These are phyloP conservation scores for Cepphus grylle DNA, from an alignment of 2,113 vertebrate genomes.

Conservation along the genomic window DNA sequence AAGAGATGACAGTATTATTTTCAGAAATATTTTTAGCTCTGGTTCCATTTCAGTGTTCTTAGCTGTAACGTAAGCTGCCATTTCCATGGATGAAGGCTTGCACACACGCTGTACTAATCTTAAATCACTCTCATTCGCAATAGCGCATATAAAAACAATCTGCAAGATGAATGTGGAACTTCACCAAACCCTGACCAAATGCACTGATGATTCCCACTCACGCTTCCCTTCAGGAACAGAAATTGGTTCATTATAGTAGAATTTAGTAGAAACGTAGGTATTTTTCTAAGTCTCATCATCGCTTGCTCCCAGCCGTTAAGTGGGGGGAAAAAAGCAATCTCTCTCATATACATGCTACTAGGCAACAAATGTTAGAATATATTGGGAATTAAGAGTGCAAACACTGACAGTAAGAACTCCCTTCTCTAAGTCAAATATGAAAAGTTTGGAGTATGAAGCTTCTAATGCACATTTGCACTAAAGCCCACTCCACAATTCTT, in stretches of 20 bases:
- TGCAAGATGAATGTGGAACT: rapidly evolving
- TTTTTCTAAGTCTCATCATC: neutral
- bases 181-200: neutral
- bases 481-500: neutral
- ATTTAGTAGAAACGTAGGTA: neutral
- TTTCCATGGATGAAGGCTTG: neutral
- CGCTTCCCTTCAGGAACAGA: neutral
- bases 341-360: too few species aligned
- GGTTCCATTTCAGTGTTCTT: neutral
- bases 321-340: neutral
- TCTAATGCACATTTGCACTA: neutral
- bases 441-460: neutral
- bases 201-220: neutral
- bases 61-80: neutral
- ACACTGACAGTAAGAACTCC: neutral
- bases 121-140: neutral
- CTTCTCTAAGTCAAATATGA: neutral
- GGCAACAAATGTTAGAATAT: neutral
- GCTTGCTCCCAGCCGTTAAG: rapidly evolving
- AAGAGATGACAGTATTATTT: neutral
- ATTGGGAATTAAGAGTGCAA: neutral
- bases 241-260: neutral
- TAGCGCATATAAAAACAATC: neutral
- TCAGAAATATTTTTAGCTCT: neutral
- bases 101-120: neutral